phyloP scores from a whole-genome alignment of 2,888 invertebrate genomes.

The Perizoma affinitatum region DNA sequence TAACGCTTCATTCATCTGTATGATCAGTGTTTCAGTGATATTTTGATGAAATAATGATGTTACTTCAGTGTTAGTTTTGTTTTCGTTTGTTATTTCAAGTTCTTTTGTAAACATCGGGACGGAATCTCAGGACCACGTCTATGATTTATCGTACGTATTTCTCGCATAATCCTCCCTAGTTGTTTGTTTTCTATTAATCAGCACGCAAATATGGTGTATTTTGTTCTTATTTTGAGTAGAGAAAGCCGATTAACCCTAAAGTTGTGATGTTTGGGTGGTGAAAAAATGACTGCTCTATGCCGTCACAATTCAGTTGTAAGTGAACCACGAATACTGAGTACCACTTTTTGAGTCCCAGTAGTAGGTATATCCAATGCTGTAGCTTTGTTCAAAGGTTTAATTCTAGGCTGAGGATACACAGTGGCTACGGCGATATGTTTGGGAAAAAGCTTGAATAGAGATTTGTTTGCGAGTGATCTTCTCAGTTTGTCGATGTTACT shows the following conservation, averaged over 20 bases:
- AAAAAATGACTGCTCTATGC: conserved; percentile 56
- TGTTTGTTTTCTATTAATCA: conserved; percentile 50
- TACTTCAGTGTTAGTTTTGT: conserved; percentile 66
- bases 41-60: conserved; percentile 66
- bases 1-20: conserved; percentile 51
- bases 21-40: conserved; percentile 62
- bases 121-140: conserved; percentile 81
- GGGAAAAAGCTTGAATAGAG: conserved; percentile 7
- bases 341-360: conserved; percentile 17
- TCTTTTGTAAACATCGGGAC: conserved; percentile 82
- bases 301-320: conserved; percentile 44
- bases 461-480: conserved; percentile 25
- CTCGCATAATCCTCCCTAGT: conserved; percentile 61
- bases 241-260: conserved; percentile 56
- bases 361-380: conserved; percentile 6
- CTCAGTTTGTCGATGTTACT: conserved; percentile 19
- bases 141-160: conserved; percentile 82
- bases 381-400: conserved; percentile 6
- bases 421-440: conserved; percentile 17
- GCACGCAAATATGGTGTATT: conserved; percentile 43
- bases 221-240: conserved; percentile 45
- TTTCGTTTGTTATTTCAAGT: conserved; percentile 64
- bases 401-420: neutral
- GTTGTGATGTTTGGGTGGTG: conserved; percentile 57
- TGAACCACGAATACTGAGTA: conserved; percentile 50